Evolutionary conservation across 1,140 invertebrate genomes (phyloP), one percentile per base, ranked within the genome.

Genomic region (Nephila pilipes): DNA sequence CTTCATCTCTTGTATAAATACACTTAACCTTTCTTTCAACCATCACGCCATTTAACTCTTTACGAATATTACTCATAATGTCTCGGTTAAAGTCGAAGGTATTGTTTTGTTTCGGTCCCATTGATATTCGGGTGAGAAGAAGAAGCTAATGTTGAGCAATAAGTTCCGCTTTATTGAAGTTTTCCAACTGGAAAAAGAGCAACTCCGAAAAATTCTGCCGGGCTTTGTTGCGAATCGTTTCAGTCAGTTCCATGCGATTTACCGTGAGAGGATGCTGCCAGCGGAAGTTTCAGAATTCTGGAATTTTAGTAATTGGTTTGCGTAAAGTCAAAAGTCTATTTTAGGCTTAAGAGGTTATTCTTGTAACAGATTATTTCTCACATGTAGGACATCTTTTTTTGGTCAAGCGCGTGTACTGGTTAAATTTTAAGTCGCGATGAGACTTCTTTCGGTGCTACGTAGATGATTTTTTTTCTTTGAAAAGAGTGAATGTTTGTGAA

Each of bases 91-190:
- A 54, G 65, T 38, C 54, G 22, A 46, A 36, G 80, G 46, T 38
- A 8, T 81, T 81, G 10, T 16, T 22, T 10, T 29, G 89, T 60
- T 90, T 63, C 89, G 89, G 75, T 90, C 89, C 54, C 89, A 54
- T 90, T 90, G 36, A 57, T 79, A 90, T 90, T 81, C 46, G 79
- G 89, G 89, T 89, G 65, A 79, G 8, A 25, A 20, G 75, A 83
- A 25, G 63, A 65, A n/a, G 25, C 55, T 0, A 10, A 4, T 38
- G 46, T 36, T 83, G 4, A 38, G 46, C 25, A 36, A 90, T 90
- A 55, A 60, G 89, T 90, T 90, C 75, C 89, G 89, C 89, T 90
- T 83, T 60, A 29, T 63, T 88, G 25, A 57, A 81, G 75, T 55
- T 22, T 55, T 58, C 55, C 55, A 60, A 29, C 3, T n/a, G 36